Conservation (phyloP, 2,888 invertebrate genomes). For the Odontocolon sp. region DNA sequence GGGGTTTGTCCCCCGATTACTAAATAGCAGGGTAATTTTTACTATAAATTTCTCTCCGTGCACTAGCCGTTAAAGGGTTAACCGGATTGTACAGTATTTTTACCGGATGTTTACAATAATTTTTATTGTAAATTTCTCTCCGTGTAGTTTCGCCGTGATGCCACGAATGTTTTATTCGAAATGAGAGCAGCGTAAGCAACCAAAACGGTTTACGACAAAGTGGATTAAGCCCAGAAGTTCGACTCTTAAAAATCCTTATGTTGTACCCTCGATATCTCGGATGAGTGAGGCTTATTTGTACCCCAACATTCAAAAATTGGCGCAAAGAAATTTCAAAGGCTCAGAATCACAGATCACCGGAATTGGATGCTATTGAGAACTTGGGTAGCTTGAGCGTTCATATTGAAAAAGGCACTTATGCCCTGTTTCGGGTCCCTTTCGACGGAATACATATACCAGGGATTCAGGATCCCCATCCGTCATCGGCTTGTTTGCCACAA, state of each 20-base stretch:
- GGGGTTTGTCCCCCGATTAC: no score
- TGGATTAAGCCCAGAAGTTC: constrained; percentile 67
- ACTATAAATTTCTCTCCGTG: no score
- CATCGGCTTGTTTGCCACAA: constrained; percentile 65
- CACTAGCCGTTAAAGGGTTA: no score
- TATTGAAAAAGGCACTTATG: constrained; percentile 68
- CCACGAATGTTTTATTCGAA: no score
- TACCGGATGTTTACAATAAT: no score
- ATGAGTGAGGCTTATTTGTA: neutral
- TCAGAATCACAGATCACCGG: constrained; percentile 75
- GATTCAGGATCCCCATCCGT: constrained; percentile 58
- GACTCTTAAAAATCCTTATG: constrained; percentile 10
- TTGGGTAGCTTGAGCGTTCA: neutral
- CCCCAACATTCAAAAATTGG: constrained; percentile 67
- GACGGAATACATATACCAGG: constrained; percentile 30
- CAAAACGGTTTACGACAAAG: constrained; percentile 69
- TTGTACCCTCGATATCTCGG: neutral
- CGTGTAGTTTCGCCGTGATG: no score
- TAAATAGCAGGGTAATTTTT: no score
- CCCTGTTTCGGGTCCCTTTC: constrained; percentile 36
- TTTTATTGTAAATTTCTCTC: no score
- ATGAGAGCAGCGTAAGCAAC: constrained; percentile 15
- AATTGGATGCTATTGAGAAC: constrained; percentile 52
- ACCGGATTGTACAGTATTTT: no score
- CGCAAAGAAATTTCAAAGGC: constrained; percentile 58